Evolutionary conservation across 2,797 vertebrate genomes (phyloP), one percentile per base, ranked within the genome.

Genomic region (Sebastes diploproa): DNA sequence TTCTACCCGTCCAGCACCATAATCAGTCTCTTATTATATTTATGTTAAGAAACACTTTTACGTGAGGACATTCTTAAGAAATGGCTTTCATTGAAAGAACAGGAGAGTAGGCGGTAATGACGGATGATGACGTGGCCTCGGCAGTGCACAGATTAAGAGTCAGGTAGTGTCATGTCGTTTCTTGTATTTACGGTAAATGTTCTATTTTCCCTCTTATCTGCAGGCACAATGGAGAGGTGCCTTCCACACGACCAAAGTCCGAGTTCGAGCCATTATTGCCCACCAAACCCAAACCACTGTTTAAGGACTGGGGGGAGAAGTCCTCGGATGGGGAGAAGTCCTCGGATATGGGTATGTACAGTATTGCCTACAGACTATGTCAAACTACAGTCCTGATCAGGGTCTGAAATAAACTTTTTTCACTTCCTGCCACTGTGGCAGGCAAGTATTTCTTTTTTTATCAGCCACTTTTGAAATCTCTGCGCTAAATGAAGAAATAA

Each of bases 161-260:
- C 12, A 13, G 13, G 16, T 14, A 4, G 8, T 25, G 50, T 22
- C 16, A 2, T 54, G 12, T 10, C 2, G 3, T 81, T 36, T 50
- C n/a, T 58, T 29, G 18, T 46, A 30, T 25, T 7, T 14, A 12
- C 14, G 36, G 4, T 56, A 22, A 60, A 16, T 12, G 0, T 23
- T 25, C 38, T 6, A 42, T 46, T 13, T 7, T 4, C 5, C 0
- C 54, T 82, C 71, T 86, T 86, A n/a, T 72, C 55, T 60, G 54
- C 82, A 99, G 98, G 78, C 93, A 97, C 84, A 98, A 99, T 91
- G 98, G 97, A 88, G 98, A 98, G 88, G 73, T 97, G 90, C 94
- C 96, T 93, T 88, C 90, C 27, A 91, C 87, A 77, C 95, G 96
- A 91, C 96, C 96, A 1, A 99, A 97, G 94, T 96, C 96, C 27